Conservation (phyloP, 2,888 invertebrate genomes). For the Cataglyphis albicans region DNA sequence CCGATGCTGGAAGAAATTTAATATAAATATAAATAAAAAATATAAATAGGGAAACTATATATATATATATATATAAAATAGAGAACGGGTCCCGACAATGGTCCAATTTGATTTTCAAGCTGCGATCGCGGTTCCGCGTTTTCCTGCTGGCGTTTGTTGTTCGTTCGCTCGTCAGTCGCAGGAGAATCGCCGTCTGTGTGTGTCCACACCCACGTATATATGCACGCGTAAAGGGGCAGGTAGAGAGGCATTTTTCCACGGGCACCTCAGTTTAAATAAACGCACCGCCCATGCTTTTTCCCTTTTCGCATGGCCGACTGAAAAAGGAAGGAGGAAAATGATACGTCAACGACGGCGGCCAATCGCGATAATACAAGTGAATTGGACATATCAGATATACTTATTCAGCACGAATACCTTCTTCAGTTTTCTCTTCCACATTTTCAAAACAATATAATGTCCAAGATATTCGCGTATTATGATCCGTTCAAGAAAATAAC, state of each 20-base stretch:
- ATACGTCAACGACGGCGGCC: constrained; percentile 74
- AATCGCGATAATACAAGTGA: constrained; percentile 75
- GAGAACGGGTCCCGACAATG: constrained; percentile 76
- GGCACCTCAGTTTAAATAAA: constrained; percentile 81
- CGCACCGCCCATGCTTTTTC: constrained; percentile 75
- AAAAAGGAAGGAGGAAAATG: constrained; percentile 77
- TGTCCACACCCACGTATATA: constrained; percentile 16
- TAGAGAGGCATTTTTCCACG: constrained; percentile 75
- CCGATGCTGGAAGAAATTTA: constrained; percentile 43
- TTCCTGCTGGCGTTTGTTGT: constrained; percentile 79
- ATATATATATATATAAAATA: constrained; percentile 67
- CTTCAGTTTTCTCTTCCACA: background rate
- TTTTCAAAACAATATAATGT: background rate
- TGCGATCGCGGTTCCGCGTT: constrained; percentile 77
- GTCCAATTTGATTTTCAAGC: constrained; percentile 80
- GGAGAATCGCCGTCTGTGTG: constrained; percentile 71
- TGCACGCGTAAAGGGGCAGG: constrained; percentile 15
- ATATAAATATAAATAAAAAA: constrained; percentile 6
- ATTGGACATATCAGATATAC: constrained; percentile 71
- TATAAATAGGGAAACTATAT: constrained; percentile 73
- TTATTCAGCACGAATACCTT: constrained; percentile 5
- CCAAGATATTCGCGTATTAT: background rate
- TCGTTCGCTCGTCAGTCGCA: constrained; percentile 81
- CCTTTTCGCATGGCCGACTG: constrained; percentile 63
- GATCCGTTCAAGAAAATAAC: background rate